Evolutionary conservation across 2,888 invertebrate species (phyloP), one percentile per base, ranked within the genome.

Genomic region (Apoderus coryli): DNA sequence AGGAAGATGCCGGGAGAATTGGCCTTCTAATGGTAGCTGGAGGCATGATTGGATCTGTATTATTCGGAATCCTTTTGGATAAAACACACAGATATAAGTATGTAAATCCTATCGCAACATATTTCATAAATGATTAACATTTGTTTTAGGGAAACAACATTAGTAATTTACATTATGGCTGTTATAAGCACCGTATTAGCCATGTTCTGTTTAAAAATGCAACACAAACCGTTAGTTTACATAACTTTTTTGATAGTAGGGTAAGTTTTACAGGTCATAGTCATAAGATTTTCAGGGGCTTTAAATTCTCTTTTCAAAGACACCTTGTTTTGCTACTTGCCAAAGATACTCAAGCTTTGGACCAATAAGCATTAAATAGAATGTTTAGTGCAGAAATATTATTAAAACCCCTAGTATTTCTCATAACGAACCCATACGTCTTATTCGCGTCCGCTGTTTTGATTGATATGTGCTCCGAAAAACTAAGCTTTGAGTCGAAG

Each of bases 21-120:
- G 93, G 93, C 0, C 59, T 93, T 16, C 70, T 80, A 31, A 79
- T 93, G 47, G 82, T 93, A 2, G 63, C 90, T 13, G 75, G 85
- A 2, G 93, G 95, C 14, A 86, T 93, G 75, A 48, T 75, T 3
- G 93, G 93, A 3, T 86, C 92, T 0, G 76, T 95, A 3, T 59
- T 81, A 2, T 84, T 84, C 45, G 95, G 95, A 4, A 62, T 88
- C 31, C 65, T 88, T 44, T 65, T 95, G 40, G 93, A 95, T 61
- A 86, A 77, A 62, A 89, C 88, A 1, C 88, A 88, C 52, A 72
- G 69, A 49, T 95, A 84, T 65, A 93, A 92, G 80, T 84, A 57
- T 26, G 27, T 7, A 24, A 9, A 24, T 16, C 5, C 7, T 16
- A 7, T 7, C 19, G 7, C 19, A 19, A 19, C 19, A n/a, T 7